Conservation (phyloP, 1,140 invertebrate genomes). For the Ericerus pela region DNA sequence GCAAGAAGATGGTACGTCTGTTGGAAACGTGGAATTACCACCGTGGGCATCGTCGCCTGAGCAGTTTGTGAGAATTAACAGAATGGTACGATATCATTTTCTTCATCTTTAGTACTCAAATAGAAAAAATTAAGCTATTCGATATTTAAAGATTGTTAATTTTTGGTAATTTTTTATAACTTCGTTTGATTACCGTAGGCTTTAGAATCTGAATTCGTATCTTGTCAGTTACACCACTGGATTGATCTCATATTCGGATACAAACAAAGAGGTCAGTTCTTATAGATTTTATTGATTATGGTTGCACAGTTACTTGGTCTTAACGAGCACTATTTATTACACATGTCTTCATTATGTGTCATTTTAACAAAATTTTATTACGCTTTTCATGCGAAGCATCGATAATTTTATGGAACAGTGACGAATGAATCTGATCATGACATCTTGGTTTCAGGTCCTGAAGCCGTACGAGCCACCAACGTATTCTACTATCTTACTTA, state of each 20-base stretch:
- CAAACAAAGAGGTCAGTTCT: slow-evolving; percentile 82
- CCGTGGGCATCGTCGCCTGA: slow-evolving; percentile 93
- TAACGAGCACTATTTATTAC: no score
- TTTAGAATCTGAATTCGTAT: slow-evolving; percentile 97
- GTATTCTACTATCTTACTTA: slow-evolving; percentile 99
- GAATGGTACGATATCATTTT: slow-evolving; percentile 51
- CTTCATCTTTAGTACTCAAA: background rate
- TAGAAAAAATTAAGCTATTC: background rate
- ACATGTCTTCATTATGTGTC: no score
- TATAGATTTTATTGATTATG: no score
- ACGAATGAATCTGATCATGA: no score
- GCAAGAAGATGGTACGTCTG: slow-evolving; percentile 66
- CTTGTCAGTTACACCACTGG: slow-evolving; percentile 98
- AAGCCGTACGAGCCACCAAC: slow-evolving; percentile 91
- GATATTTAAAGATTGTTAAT: no score
- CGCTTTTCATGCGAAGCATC: no score
- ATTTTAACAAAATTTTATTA: no score
- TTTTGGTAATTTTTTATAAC: background rate
- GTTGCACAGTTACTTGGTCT: no score
- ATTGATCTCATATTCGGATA: slow-evolving; percentile 99
- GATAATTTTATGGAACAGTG: no score
- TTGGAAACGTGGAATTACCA: slow-evolving; percentile 80
- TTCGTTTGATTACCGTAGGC: slow-evolving; percentile 41
- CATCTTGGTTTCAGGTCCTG: slow-evolving; percentile 51
- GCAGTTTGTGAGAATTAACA: slow-evolving; percentile 92